Evolutionary conservation across 2,113 vertebrate species (phyloP).

Genomic region (Cervus canadensis): DNA sequence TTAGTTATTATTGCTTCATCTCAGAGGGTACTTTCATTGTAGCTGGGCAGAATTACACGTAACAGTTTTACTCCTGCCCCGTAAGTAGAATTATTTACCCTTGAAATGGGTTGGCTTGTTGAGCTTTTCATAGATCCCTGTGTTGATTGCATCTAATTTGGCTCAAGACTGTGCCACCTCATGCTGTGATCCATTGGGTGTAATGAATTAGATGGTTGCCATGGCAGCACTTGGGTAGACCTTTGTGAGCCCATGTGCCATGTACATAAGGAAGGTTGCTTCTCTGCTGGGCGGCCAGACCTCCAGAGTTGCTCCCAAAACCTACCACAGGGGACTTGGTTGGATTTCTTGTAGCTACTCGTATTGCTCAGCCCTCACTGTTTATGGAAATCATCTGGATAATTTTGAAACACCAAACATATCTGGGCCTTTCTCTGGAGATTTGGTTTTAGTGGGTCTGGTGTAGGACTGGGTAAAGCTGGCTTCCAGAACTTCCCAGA

Average conservation of each 20-base stretch:
- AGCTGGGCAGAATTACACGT: slow-evolving; percentile 24
- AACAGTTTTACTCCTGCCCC: slow-evolving; percentile 43
- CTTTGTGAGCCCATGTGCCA: not conserved
- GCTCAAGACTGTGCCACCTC: not conserved
- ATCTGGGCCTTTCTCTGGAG: not conserved
- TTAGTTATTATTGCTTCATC: not conserved
- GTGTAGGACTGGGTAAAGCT: not conserved
- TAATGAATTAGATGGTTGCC: not conserved
- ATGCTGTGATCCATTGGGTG: not conserved
- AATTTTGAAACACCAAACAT: not conserved
- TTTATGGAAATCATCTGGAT: not conserved
- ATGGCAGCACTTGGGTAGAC: not conserved
- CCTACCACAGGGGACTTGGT: not conserved
- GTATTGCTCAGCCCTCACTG: not conserved
- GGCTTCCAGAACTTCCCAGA: not conserved
- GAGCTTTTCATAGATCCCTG: not conserved
- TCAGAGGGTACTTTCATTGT: slow-evolving; percentile 28
- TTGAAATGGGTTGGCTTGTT: not conserved
- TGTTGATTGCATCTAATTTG: not conserved
- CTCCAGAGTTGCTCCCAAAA: not conserved
- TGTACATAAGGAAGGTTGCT: not conserved
- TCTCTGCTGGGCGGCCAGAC: not conserved
- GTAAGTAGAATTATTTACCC: not conserved
- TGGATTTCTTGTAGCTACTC: not conserved
- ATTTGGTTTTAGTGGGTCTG: not conserved